Evolutionary conservation across 2,113 vertebrate species (phyloP).

Genomic region (Oxyura jamaicensis): DNA sequence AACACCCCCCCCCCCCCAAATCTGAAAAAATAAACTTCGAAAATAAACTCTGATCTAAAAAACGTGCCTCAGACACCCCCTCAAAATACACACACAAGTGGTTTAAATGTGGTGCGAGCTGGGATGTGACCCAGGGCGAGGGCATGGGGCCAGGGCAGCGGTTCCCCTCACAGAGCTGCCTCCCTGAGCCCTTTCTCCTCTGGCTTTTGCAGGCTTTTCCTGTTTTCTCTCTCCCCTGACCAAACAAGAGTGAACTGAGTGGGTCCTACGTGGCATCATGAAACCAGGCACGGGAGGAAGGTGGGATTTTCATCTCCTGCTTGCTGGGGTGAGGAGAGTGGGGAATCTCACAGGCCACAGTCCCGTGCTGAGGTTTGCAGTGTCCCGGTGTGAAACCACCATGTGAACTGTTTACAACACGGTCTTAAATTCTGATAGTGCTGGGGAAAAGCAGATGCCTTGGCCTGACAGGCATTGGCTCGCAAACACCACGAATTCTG

Average conservation of each 20-base stretch:
- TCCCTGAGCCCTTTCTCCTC: accelerated
- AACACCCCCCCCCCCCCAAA: background rate
- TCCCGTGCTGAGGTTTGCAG: accelerated
- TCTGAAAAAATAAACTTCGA: background rate
- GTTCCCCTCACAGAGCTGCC: background rate
- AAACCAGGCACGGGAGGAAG: accelerated
- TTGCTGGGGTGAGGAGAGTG: accelerated
- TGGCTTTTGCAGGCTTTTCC: background rate
- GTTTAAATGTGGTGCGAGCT: background rate
- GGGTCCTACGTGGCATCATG: accelerated
- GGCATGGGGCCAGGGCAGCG: background rate
- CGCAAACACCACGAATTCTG: background rate
- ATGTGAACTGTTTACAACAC: accelerated
- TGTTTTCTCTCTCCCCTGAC: background rate
- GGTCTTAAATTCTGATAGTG: background rate
- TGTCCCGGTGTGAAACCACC: accelerated
- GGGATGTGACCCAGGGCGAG: background rate
- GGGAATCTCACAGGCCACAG: background rate
- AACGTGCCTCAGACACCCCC: background rate
- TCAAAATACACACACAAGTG: accelerated
- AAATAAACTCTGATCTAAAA: background rate
- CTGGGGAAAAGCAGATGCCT: background rate
- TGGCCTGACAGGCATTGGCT: background rate
- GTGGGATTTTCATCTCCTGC: background rate
- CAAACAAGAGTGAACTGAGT: accelerated